Evolutionary conservation across 2,113 vertebrate genomes (phyloP), one percentile per base, ranked within the genome.

Genomic region (Cebus imitator): DNA sequence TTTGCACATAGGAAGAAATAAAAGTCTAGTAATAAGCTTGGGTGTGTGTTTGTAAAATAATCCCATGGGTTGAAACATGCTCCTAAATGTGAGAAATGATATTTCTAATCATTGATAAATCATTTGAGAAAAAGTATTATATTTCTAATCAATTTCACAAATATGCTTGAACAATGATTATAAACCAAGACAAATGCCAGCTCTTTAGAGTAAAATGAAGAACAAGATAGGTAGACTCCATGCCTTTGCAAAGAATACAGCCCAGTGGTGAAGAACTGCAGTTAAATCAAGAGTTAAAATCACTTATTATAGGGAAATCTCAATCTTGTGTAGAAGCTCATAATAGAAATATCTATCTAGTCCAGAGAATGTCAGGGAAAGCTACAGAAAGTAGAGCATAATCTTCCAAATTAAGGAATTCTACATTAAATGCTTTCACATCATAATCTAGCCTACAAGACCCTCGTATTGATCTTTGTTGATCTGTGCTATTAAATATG

Each of bases 41-140:
- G n/a, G 8, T 61, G 3, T 90, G 4, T 90, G 14, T 78, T 83
- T 78, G 35, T 58, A 55, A 90, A 97, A 90, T 68, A 76, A 27
- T 82, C 30, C 64, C 16, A 35, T 70, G 57, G 5, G 25, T n/a
- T 87, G 3, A 95, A 86, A 83, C 21, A 3, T 81, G 84, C 2
- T 90, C 43, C 14, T 57, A 52, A 94, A 45, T 58, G 4, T 72
- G 30, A 95, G 6, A 20, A 73, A 87, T 68, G 4, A 43, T 78
- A 58, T 55, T 85, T 32, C 23, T 72, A 90, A n/a, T 76, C 27
- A 55, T 18, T 4, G 27, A 64, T 27, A 64, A 64, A 64, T 64
- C 61, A 64, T 32, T 64, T 32, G 21, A 80, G 30, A 87, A 87
- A 40, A 72, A 75, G 1, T 8, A 55, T 35, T 50, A 5, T 52